Evolutionary conservation across 1,140 invertebrate species (phyloP).

Genomic region (Cyclargus thomasi): DNA sequence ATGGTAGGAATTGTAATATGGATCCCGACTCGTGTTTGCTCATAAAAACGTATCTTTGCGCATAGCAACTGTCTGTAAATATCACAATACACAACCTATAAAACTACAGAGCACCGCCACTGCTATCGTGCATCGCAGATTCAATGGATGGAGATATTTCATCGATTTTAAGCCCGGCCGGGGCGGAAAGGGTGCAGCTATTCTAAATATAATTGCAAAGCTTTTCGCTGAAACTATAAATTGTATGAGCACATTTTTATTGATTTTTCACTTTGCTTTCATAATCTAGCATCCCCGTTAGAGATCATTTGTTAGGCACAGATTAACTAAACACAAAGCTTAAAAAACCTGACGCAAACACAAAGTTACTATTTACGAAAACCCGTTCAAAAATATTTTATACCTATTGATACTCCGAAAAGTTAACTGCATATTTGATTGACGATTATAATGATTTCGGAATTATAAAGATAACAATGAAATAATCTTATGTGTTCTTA

Average conservation of each 20-base stretch:
- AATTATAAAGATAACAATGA: too few species aligned
- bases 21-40: neutral
- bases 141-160: conserved; percentile 1
- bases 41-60: neutral
- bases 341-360: neutral
- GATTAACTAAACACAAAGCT: neutral
- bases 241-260: neutral
- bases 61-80: neutral
- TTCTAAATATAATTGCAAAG: neutral
- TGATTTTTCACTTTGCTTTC: neutral
- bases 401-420: neutral
- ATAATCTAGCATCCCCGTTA: neutral
- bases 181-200: neutral
- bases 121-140: neutral
- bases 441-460: too few species aligned
- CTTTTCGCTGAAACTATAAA: neutral
- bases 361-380: too few species aligned
- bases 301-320: neutral
- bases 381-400: neutral
- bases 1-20: too few species aligned
- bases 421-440: too few species aligned
- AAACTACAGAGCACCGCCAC: neutral
- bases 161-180: neutral
- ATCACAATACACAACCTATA: neutral
- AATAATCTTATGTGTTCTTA: too few species aligned